Percentiles rank a stretch among this genome's conserved stretches.
Evolutionary conservation across 53 echinoderm and acorn worm species (phyloP).

Genomic region (Crossaster papposus): DNA sequence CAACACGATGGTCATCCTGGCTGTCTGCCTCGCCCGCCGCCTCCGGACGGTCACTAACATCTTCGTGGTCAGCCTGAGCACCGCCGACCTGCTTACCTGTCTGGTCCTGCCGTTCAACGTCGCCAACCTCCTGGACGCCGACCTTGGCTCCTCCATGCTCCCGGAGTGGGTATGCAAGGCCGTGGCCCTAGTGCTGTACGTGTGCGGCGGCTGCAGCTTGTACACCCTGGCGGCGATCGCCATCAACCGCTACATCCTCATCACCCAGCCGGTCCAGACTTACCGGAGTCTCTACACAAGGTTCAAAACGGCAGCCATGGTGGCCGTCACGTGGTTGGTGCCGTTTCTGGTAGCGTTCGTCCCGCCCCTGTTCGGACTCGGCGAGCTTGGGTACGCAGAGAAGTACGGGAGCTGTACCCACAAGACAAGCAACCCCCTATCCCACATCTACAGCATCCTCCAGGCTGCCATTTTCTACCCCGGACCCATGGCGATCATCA

Average conservation of each 20-base stretch:
- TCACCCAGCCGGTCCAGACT: slow-evolving; percentile 64
- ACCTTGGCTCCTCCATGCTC: slow-evolving; percentile 60
- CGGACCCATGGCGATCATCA: slow-evolving; percentile 55
- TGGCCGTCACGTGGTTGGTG: slow-evolving; percentile 64
- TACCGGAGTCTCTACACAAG: slow-evolving; percentile 60
- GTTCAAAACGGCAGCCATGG: slow-evolving; percentile 67
- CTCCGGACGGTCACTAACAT: slow-evolving; percentile 86
- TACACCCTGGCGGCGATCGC: slow-evolving; percentile 85
- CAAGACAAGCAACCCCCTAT: slow-evolving; percentile 43
- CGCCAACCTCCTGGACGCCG: slow-evolving; percentile 66
- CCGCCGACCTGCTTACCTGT: slow-evolving; percentile 80
- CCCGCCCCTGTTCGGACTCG: slow-evolving; percentile 64
- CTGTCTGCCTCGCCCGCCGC: slow-evolving; percentile 72
- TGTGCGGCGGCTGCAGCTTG: slow-evolving; percentile 81
- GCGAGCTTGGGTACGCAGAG: slow-evolving; percentile 65
- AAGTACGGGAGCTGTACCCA: slow-evolving; percentile 70
- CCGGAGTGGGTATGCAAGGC: slow-evolving; percentile 73
- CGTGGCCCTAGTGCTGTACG: slow-evolving; percentile 73
- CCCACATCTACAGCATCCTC: slow-evolving; percentile 65
- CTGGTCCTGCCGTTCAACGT: slow-evolving; percentile 69
- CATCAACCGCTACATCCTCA: slow-evolving; percentile 76
- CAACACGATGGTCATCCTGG: slow-evolving; percentile 76
- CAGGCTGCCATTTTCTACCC: slow-evolving; percentile 66
- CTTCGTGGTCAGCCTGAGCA: slow-evolving; percentile 82
- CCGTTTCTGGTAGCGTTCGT: slow-evolving; percentile 69